Evolutionary conservation across 2,113 vertebrate species (phyloP), one percentile per base, ranked within the genome.

Genomic region (Galemys pyrenaicus): DNA sequence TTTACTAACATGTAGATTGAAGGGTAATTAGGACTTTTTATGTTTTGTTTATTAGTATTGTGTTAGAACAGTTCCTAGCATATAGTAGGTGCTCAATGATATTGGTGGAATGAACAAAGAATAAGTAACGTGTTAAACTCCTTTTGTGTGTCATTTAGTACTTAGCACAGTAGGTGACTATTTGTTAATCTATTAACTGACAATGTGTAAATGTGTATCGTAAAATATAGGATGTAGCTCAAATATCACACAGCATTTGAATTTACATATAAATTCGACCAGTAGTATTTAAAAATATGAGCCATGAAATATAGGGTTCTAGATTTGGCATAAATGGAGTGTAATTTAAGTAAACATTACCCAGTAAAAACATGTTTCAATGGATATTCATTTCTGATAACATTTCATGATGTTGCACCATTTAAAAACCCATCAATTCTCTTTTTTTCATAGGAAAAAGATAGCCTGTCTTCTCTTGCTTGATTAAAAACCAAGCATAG

Each of bases 401-500:
- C 3, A 49, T 39, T 70, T 39, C 20, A 58, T 86, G 26, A 32
- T 95, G 35, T 73, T 89, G 70, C 41, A 79, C 65, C 60, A 26
- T 86, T 79, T 44, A 81, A 77, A 91, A 86, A 87, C 28, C 51
- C 24, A 83, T 95, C 51, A 94, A 12, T 82, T 78, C 41, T 51
- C 24, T 81, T 70, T 78, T 3, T 68, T 79, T 56, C 7, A 70
- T 37, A n/a, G 65, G 44, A 49, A 87, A 65, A 62, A 92, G 51
- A 49, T 46, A 81, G 41, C 10, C 79, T 80, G 15, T 92, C 73
- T 71, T 82, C 49, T 93, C 58, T 54, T 68, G 56, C 71, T 88
- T 92, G 87, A 94, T 96, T 94, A 91, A 89, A 95, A 93, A 32
- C 15, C 17, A 64, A 74, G 56, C 12, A 67, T 37, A 82, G 41